Evolutionary conservation across 1,140 invertebrate genomes (phyloP), one percentile per base, ranked within the genome.

Genomic region (Euura saliciscinereae): DNA sequence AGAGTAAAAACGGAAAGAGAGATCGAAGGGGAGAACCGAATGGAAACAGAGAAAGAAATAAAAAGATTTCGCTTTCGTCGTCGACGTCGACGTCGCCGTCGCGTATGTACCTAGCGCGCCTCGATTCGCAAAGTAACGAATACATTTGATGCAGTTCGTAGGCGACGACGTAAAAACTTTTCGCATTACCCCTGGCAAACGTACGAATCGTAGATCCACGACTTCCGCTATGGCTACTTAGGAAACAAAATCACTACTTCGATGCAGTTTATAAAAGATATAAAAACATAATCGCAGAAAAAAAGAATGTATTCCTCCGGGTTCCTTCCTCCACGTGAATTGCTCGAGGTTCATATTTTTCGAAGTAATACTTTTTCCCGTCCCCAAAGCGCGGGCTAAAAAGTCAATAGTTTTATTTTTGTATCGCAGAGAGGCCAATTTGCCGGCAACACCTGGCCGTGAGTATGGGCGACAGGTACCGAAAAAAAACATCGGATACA

Each of bases 151-250:
- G 51, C 51, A 59, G 51, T 59, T 59, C 8, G 3, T 59, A 59
- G 6, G 8, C 6, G 51, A 69, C 66, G 66, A 68, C 68, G 65
- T 44, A 44, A 72, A 70, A 76, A 76, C 74, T 75, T 76, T 76
- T 70, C 74, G 74, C 74, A 76, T 76, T 71, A 76, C 75, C 74
- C 45, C 28, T 6, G 13, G 13, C 51, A 59, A 59, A n/a, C 51
- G 10, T n/a, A 59, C 51, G 8, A n/a, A 59, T 59, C 51, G 51
- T 59, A 59, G 10, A 59, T 59, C 10, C 13, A 59, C 51, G 51
- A 59, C 51, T 59, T 59, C 51, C 51, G 51, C 51, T 3, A 3
- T 6, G 51, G 13, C 3, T 59, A 6, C 51, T 59, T 59, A 59
- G 3, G 51, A 59, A n/a, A n/a, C 3, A 59, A 59, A 59, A 59